Evolutionary conservation across 1,140 invertebrate species (phyloP).

Genomic region (Globodera rostochiensis): DNA sequence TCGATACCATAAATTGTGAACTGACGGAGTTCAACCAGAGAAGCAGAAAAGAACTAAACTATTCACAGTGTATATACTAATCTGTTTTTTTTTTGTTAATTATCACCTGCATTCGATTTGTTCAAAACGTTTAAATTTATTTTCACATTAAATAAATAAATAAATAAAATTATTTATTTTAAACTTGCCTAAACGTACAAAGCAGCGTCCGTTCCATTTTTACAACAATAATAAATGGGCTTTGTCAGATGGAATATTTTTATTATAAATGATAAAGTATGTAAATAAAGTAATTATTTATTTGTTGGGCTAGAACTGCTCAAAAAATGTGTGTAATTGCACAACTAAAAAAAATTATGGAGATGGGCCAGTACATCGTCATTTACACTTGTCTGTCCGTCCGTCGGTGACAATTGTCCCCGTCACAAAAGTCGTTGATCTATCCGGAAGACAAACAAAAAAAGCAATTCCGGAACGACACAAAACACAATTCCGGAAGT

Average conservation of each 20-base stretch:
- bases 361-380: too few species aligned
- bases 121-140: background rate
- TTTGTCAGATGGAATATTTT: too few species aligned
- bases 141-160: background rate
- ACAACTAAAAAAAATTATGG: too few species aligned
- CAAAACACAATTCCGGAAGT: background rate
- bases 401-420: background rate
- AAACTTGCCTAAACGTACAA: background rate
- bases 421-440: too few species aligned
- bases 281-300: too few species aligned
- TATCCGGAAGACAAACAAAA: background rate
- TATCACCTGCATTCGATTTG: too few species aligned
- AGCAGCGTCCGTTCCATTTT: background rate
- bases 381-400: background rate
- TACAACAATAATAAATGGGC: too few species aligned
- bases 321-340: too few species aligned
- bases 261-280: too few species aligned
- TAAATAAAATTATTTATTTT: too few species aligned
- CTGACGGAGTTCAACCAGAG: background rate
- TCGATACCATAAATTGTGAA: background rate
- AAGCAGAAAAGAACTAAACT: slow-evolving; percentile 1
- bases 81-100: background rate
- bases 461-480: background rate
- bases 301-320: too few species aligned
- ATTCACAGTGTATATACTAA: background rate